A percentile compares a stretch with the other conserved stretches of the same genome.
phyloP scores from a whole-genome alignment of 2,113 vertebrate genomes.

The Proteles cristata region DNA sequence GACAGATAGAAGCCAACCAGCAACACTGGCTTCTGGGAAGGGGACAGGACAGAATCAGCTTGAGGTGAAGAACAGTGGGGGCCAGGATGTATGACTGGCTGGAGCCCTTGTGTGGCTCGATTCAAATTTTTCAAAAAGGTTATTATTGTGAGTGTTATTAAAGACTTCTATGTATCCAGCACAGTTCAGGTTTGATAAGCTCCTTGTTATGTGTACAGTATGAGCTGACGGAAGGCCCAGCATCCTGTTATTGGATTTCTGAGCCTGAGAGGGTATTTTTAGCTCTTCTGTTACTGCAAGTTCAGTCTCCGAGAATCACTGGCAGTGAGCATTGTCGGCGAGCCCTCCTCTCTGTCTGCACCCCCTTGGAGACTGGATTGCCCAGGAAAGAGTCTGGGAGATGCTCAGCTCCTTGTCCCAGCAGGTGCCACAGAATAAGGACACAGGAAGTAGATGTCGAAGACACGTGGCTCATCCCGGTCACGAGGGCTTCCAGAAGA shows the following conservation, averaged over 20 bases:
- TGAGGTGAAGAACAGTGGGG: background rate
- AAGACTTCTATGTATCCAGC: background rate
- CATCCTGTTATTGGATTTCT: constrained; percentile 13
- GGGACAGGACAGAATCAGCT: background rate
- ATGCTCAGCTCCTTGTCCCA: background rate
- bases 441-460: background rate
- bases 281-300: background rate
- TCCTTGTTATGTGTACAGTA: background rate
- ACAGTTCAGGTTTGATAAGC: background rate
- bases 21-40: background rate
- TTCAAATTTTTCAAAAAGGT: background rate
- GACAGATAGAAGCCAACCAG: background rate
- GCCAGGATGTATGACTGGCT: background rate
- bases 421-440: background rate
- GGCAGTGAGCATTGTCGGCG: background rate
- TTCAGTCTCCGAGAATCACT: background rate
- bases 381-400: background rate
- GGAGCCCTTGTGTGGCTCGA: background rate
- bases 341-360: background rate
- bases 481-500: no score
- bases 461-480: fast-evolving
- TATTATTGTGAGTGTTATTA: background rate
- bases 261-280: background rate
- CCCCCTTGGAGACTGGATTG: background rate
- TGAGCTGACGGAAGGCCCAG: background rate